Base-by-base conservation (phyloP, 2,113 vertebrate genomes). In the Alces alces region DNA sequence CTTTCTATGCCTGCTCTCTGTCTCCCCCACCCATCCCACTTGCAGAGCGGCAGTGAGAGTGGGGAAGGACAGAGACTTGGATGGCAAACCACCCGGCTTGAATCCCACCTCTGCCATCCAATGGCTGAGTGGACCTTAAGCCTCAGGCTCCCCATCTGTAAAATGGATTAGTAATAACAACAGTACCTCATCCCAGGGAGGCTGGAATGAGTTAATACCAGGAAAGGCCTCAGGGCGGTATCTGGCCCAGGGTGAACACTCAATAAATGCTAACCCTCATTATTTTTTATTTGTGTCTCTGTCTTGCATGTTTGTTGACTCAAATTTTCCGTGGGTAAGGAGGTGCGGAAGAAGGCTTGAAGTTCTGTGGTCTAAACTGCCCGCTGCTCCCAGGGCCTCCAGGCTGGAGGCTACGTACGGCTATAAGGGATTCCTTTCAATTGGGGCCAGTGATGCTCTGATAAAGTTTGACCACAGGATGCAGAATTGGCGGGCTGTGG, bases 261-360 rank as follows among this genome's bases (percentile, higher is more conserved):
- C 88, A 60, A 2, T 70, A 73, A 89, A 89, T 17, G 28, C n/a
- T 58, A 39, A 21, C 16, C 70, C 61, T 64, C 16, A 0, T 91
- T 94, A 82, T 79, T 93, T 96, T 91, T 90, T 73, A 92, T 89
- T 86, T 91, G 80, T 94, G 93, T 96, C 95, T 96, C 85, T 4
- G 0, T 39, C 87, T n/a, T 15, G 52, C 25, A 13, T 54, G 84
- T 92, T 73, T 84, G 60, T 88, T 96, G 93, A 97, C 85, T 98
- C 96, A 96, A 5, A 92, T 95, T 98, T 97, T 97, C 98, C 93
- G 0, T 60, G 88, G 91, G 73, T 76, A 88, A 76, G 93, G 93
- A 95, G 78, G 70, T 78, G 27, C 52, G 11, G 89, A 55, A 43
- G 91, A 39, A 83, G 93, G 73, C 55, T 17, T 36, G 58, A 33